These are phyloP conservation scores for Heliconius erato DNA, from an alignment of 2,888 invertebrate species.

Conservation along the genomic window DNA sequence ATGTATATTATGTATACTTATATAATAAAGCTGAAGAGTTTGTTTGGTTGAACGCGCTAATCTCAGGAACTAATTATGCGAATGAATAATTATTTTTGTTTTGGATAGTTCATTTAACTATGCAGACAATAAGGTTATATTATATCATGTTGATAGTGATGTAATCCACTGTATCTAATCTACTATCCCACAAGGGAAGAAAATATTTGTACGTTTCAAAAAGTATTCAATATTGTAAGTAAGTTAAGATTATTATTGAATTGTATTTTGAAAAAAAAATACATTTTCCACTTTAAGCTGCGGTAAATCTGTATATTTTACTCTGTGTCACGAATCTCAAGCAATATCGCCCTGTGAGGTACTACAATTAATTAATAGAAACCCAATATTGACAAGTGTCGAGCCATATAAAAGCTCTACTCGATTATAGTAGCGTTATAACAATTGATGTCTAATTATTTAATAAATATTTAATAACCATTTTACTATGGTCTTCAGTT, in stretches of 20 bases:
- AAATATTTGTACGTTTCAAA: too few relatives aligned
- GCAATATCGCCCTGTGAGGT: slow-evolving; percentile 20
- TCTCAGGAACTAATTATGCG: background rate
- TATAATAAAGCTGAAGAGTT: background rate
- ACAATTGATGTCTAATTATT: background rate
- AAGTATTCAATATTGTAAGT: too few relatives aligned
- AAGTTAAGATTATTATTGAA: too few relatives aligned
- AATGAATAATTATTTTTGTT: background rate
- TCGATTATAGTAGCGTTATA: background rate
- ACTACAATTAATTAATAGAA: slow-evolving; percentile 72
- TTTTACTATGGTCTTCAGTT: too few relatives aligned
- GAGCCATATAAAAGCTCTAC: slow-evolving; percentile 54
- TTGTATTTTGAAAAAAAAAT: too few relatives aligned
- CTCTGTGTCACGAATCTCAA: slow-evolving; percentile 7
- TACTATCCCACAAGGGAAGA: too few relatives aligned
- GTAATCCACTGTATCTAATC: too few relatives aligned
- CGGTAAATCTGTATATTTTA: background rate
- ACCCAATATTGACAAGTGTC: slow-evolving; percentile 72
- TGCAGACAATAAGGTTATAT: background rate
- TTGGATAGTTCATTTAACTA: background rate
- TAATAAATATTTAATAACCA: background rate
- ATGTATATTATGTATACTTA: background rate
- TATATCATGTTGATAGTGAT: background rate
- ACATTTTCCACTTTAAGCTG: background rate
- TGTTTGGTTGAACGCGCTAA: background rate